Evolutionary conservation across 2,113 vertebrate genomes (phyloP).

Genomic region (Lipotes vexillifer): DNA sequence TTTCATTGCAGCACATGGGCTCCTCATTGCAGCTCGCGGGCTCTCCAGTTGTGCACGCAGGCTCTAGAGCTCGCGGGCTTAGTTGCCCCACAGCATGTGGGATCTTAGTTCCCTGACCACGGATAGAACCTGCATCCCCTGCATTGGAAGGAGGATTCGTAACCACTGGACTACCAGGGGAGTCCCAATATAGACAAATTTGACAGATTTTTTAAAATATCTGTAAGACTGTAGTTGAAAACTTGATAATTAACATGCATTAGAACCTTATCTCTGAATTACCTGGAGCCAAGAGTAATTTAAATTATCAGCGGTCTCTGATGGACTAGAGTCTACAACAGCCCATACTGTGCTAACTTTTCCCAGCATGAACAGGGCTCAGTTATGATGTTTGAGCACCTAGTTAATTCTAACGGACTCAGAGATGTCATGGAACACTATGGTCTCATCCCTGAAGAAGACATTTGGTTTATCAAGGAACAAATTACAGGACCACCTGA

Average conservation of each 20-base stretch:
- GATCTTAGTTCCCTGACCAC: no score
- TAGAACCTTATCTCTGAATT: constrained; percentile 15
- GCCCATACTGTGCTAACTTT: constrained; percentile 23
- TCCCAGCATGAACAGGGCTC: constrained; percentile 91
- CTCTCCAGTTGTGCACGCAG: no score
- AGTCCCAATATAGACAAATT: background rate
- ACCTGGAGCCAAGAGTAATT: background rate
- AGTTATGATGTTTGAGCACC: constrained; percentile 92
- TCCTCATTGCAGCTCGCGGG: no score
- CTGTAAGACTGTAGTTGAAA: background rate
- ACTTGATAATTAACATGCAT: background rate
- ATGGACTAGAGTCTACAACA: background rate
- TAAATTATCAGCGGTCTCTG: background rate
- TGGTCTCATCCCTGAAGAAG: constrained; percentile 87
- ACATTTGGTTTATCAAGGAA: constrained; percentile 93
- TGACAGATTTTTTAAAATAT: background rate
- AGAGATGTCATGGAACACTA: constrained; percentile 80
- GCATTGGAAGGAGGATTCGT: no score
- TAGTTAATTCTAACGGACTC: constrained; percentile 86
- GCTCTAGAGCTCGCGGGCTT: no score
- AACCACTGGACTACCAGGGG: no score
- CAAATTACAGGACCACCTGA: constrained; percentile 87
- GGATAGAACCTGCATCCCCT: no score
- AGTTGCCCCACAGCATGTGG: no score
- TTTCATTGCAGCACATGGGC: no score